phyloP scores from a whole-genome alignment of 2,797 vertebrate genomes.

The Podarcis siculus region DNA sequence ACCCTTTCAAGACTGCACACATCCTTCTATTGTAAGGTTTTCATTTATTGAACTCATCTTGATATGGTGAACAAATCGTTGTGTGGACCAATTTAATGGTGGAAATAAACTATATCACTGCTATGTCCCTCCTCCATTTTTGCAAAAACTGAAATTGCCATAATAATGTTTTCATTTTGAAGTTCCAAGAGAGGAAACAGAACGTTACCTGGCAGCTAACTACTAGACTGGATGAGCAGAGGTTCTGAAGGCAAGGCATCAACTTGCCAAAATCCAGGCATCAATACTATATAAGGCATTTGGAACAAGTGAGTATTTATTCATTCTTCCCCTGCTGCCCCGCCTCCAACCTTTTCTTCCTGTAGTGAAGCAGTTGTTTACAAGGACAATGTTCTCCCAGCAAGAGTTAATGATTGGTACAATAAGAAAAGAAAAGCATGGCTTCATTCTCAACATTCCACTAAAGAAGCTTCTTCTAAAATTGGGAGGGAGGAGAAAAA shows the following conservation, averaged over 20 bases:
- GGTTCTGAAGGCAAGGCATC: not conserved
- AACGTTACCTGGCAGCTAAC: not conserved
- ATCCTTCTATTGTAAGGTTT: not conserved
- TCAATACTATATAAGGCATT: not conserved
- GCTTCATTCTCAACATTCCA: conserved; percentile 70
- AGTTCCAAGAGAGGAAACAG: not conserved
- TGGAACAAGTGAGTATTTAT: not conserved
- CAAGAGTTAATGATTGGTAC: conserved; percentile 62
- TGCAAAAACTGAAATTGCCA: not conserved
- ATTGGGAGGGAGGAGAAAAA: conserved; percentile 27
- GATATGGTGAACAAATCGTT: not conserved
- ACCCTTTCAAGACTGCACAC: not conserved
- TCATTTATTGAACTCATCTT: not conserved
- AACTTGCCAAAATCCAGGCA: not conserved
- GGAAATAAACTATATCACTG: not conserved
- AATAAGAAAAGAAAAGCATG: conserved; percentile 62
- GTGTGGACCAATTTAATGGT: not conserved
- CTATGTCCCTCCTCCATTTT: not conserved
- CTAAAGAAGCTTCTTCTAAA: conserved; percentile 63
- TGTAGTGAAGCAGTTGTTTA: not conserved
- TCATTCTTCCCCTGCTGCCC: not conserved
- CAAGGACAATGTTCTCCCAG: conserved; percentile 11
- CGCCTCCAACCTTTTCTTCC: not conserved
- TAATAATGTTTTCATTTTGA: not conserved
- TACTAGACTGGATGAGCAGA: not conserved